Evolutionary conservation across 2,113 vertebrate species (phyloP).

Genomic region (Ovis canadensis): DNA sequence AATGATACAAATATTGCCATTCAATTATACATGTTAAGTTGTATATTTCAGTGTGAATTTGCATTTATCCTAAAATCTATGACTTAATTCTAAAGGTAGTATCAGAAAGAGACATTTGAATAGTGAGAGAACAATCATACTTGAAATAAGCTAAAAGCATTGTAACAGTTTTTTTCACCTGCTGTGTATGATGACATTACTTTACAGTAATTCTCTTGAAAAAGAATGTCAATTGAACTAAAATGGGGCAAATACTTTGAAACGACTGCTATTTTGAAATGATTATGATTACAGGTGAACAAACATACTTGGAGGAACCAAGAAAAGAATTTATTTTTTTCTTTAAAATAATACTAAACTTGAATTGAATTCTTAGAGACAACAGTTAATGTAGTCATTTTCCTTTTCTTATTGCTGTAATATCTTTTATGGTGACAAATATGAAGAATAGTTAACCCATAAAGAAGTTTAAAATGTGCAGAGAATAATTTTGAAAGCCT

Average conservation of each 20-base stretch:
- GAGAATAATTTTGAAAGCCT: neutral
- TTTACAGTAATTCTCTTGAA: slow-evolving; percentile 37
- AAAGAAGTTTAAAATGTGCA: neutral
- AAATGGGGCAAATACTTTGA: slow-evolving; percentile 45
- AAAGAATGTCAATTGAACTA: slow-evolving; percentile 28
- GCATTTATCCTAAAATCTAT: neutral
- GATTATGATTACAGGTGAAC: neutral
- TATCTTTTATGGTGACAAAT: neutral
- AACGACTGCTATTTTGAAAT: slow-evolving; percentile 33
- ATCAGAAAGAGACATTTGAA: neutral
- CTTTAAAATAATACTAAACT: slow-evolving; percentile 3
- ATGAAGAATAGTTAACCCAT: neutral
- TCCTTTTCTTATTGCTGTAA: neutral
- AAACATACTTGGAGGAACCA: slow-evolving; percentile 13
- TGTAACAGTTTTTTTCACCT: neutral
- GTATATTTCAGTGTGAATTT: neutral
- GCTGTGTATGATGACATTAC: slow-evolving; percentile 29
- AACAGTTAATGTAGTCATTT: slow-evolving; percentile 1
- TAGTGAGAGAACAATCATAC: neutral
- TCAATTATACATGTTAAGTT: neutral
- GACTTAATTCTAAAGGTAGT: neutral
- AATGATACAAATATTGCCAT: neutral
- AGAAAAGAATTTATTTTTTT: slow-evolving; percentile 40
- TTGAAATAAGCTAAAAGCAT: slow-evolving; percentile 42
- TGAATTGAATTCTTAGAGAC: slow-evolving; percentile 23